Percentiles rank a stretch among this genome's conserved stretches.
These are phyloP conservation scores for Diplazon laetatorius DNA, from an alignment of 2,888 invertebrate species.

Conservation along the genomic window DNA sequence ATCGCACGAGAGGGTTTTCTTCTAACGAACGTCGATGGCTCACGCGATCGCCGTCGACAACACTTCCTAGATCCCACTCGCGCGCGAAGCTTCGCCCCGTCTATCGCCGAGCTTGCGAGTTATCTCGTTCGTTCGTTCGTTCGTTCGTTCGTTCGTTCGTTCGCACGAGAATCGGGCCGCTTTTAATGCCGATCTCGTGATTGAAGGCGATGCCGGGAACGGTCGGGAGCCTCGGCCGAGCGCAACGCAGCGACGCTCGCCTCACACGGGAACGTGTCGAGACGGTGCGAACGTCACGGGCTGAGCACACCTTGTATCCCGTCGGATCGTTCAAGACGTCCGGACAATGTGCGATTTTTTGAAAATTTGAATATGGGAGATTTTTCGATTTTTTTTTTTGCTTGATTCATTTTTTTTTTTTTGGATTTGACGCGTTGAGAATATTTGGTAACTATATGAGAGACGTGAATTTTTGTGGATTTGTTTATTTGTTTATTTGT, in stretches of 20 bases:
- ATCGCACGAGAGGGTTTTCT: constrained; percentile 27
- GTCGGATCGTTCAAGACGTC: too few species aligned
- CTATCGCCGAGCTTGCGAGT: too few species aligned
- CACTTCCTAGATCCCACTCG: constrained; percentile 72
- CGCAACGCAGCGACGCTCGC: too few species aligned
- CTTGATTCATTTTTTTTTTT: too few species aligned
- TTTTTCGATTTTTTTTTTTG: too few species aligned
- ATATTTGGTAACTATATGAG: too few species aligned
- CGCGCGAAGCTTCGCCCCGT: constrained; percentile 41
- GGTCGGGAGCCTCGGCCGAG: constrained; percentile 25
- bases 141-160: constrained; percentile 30
- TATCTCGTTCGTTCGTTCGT: constrained; percentile 35
- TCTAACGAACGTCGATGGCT: constrained; percentile 72
- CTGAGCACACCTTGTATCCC: constrained; percentile 25
- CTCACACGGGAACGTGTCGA: too few species aligned
- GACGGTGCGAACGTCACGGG: constrained; percentile 55
- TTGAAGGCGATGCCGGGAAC: constrained; percentile 50
- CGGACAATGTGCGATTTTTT: too few species aligned
- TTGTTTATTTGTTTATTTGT: too few species aligned
- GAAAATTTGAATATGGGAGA: constrained; percentile 2
- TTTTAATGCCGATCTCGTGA: constrained; percentile 64
- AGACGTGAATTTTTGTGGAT: too few species aligned
- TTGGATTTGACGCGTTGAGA: too few species aligned
- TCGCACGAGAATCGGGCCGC: constrained; percentile 34
- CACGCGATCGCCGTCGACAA: constrained; percentile 64